A percentile compares a stretch with the other conserved stretches of the same genome.
Evolutionary conservation across 37 sponge, comb jelly and placozoan species (phyloP).

Genomic region (Hormiphora californensis): DNA sequence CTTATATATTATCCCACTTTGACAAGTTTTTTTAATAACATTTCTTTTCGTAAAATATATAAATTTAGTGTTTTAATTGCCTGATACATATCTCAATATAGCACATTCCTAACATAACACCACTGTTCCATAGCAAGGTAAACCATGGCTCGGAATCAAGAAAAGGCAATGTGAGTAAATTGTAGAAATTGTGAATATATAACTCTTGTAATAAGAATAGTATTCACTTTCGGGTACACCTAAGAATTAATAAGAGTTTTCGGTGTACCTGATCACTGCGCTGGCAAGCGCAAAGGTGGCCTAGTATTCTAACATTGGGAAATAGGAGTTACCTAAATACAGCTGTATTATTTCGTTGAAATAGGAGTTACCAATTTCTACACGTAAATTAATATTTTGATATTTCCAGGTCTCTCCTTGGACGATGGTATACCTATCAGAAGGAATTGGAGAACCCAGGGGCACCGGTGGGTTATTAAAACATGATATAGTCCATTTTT

Average conservation of each 20-base stretch:
- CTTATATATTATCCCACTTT: too few relatives aligned
- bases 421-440: conserved; percentile 4
- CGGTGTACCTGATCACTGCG: neutral
- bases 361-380: too few relatives aligned
- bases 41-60: too few relatives aligned
- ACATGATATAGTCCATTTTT: neutral
- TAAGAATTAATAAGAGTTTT: neutral
- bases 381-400: neutral
- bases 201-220: neutral
- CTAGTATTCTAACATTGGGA: neutral
- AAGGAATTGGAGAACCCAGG: neutral
- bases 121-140: too few relatives aligned
- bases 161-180: conserved; percentile 69
- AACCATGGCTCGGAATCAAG: conserved; percentile 65
- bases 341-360: too few relatives aligned
- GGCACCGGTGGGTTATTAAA: neutral
- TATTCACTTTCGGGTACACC: too few relatives aligned
- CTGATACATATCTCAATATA: too few relatives aligned
- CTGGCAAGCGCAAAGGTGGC: too few relatives aligned
- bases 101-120: too few relatives aligned
- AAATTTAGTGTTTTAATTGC: too few relatives aligned
- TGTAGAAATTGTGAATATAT: neutral
- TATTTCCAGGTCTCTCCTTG: neutral
- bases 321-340: too few relatives aligned
- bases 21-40: too few relatives aligned